Percentiles rank a stretch among this genome's conserved stretches.
phyloP scores from a whole-genome alignment of 2,888 invertebrate genomes.

The Mayetiola destructor region DNA sequence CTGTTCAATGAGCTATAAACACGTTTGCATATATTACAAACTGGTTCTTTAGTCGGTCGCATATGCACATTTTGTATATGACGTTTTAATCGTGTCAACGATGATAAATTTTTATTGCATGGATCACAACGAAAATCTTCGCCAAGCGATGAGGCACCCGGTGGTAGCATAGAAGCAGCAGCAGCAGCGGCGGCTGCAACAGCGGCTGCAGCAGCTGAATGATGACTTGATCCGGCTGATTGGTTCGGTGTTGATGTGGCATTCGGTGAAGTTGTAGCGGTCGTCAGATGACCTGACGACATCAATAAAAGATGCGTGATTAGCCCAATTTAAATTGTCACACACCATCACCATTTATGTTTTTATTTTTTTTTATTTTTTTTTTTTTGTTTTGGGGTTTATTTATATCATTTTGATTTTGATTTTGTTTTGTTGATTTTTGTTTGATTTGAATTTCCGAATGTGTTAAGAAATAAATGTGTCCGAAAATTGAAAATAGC shows the following conservation, averaged over 20 bases:
- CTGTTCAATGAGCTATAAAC: slow-evolving; percentile 85
- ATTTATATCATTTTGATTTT: not conserved
- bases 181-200: slow-evolving; percentile 16
- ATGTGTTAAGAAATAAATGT: too few species aligned
- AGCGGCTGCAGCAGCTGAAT: slow-evolving; percentile 22
- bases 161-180: slow-evolving; percentile 18
- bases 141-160: slow-evolving; percentile 30
- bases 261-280: slow-evolving; percentile 25
- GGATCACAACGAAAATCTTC: slow-evolving; percentile 84
- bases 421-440: not conserved
- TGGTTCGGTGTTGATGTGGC: slow-evolving; percentile 27
- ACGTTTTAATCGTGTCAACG: slow-evolving; percentile 73
- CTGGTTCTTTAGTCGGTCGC: slow-evolving; percentile 77
- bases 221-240: slow-evolving; percentile 26
- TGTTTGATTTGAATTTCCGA: not conserved
- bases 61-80: slow-evolving; percentile 87
- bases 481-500: too few species aligned
- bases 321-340: slow-evolving; percentile 32
- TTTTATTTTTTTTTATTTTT: slow-evolving; percentile 15
- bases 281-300: slow-evolving; percentile 39
- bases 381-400: slow-evolving; percentile 13
- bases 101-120: slow-evolving; percentile 80
- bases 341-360: slow-evolving; percentile 28
- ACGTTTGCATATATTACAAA: slow-evolving; percentile 84
- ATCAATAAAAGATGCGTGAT: slow-evolving; percentile 35